Evolutionary conservation across 2,113 vertebrate genomes (phyloP), one percentile per base, ranked within the genome.

Genomic region (Speoplatyrhinus poulsoni): DNA sequence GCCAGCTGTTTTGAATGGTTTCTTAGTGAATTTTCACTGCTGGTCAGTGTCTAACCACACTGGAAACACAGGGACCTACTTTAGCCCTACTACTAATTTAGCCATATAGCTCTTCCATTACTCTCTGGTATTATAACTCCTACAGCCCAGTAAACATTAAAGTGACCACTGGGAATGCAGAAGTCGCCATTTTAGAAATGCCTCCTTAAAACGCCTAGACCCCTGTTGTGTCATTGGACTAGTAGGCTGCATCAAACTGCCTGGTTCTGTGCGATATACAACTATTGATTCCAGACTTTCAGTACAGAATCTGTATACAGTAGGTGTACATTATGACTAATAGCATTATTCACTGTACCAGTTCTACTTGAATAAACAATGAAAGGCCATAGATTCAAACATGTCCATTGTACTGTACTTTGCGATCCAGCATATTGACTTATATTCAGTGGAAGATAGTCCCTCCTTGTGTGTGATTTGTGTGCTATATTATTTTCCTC

Each of bases 301-400:
- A 67, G 80, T 70, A 74, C 81, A 82, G 79, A 82, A 64, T 75
- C 77, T 71, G 69, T 69, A 60, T 8, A 41, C 36, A 41, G 3
- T 60, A 80, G 69, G 75, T 67, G 68, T 83, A 69, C 76, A 74
- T 57, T 65, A 80, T 73, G 74, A 82, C 71, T 81, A 49, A 59
- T 62, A 74, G 75, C 72, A 68, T 83, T 85, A 82, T 87, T 91
- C 86, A 90, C 90, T 92, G 90, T 91, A 91, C 82, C 85, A 86
- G 90, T 91, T 83, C 79, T 92, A 93, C 93, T 93, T 93, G 93
- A 93, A 93, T 85, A 80, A 82, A 73, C 75, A 76, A 87, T 80
- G 84, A 86, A 82, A 90, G 85, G 91, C 88, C 90, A 92, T 92
- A 88, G 87, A 88, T 83, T 87, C 85, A 83, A 83, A 85, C 73